Conservation (phyloP, 2,113 vertebrate species). For the Synodontis membranacea region DNA sequence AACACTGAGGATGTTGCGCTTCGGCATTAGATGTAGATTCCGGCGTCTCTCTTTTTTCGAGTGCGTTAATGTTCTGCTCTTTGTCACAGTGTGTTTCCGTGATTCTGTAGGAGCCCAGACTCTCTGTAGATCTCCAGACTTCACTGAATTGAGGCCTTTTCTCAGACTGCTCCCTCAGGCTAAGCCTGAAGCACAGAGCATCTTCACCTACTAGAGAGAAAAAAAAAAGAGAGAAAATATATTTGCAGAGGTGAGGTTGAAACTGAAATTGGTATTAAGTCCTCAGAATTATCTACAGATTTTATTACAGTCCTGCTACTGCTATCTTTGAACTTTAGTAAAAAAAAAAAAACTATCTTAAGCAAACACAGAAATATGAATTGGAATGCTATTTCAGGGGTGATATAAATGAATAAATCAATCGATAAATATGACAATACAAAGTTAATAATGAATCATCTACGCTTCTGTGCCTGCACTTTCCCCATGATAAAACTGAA, state of each 20-base stretch:
- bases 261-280: not conserved
- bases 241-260: not conserved
- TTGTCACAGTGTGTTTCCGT: conserved; percentile 1
- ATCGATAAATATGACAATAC: too few relatives aligned
- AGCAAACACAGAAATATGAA: too few relatives aligned
- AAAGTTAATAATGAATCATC: too few relatives aligned
- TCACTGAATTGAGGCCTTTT: conserved; percentile 24
- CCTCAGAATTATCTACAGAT: not conserved
- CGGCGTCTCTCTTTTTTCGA: conserved; percentile 29
- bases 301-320: not conserved
- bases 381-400: too few relatives aligned
- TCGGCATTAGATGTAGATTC: conserved; percentile 13
- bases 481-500: too few relatives aligned
- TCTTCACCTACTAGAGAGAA: conserved; percentile 30
- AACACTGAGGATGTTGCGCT: conserved; percentile 28
- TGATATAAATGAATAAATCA: too few relatives aligned
- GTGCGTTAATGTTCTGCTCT: conserved; percentile 9
- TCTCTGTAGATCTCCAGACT: conserved; percentile 41
- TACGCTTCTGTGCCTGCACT: too few relatives aligned
- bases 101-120: conserved; percentile 15
- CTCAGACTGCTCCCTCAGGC: conserved; percentile 47
- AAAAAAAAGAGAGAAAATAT: not conserved
- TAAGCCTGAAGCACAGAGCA: conserved; percentile 50
- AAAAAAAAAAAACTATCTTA: too few relatives aligned
- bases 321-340: too few relatives aligned